Base-by-base conservation (phyloP, 2,888 invertebrate species). In the Tinea semifulvella region DNA sequence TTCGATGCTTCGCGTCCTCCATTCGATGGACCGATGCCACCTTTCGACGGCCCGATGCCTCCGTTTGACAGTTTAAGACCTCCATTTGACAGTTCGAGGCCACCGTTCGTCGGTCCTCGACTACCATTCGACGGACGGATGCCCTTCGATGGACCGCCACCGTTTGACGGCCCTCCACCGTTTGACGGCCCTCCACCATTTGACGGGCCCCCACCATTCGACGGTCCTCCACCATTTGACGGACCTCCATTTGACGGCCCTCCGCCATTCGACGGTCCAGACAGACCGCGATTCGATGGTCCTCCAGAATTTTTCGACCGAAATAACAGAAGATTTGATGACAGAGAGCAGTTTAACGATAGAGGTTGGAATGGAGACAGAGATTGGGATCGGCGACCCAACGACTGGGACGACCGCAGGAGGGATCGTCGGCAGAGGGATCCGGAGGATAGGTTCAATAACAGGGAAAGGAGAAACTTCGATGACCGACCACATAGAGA, bases 251-350 rank as follows among this genome's bases (percentile, higher is more conserved):
- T 53, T 36, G 53, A 56, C 20, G 49, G 50, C 14, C 52, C 56
- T 38, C 25, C 65, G 52, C 48, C 56, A 52, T 40, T 56, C 48
- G 63, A 61, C 35, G 63, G 63, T 28, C 58, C 52, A 3, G 47
- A 53, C 49, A 4, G 55, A 43, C 47, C 44, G 1, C 50, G 47
- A 31, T 64, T 62, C 42, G 64, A 64, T 40, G 72, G 68, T 0
- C 74, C 73, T 1, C 69, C 74, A 0, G 76, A 76, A 27, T 74
- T 65, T 61, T 79, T 71, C 52, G 77, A 80, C 16, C 60, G 80
- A 20, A 42, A 42, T 8, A 46, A 69, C 46, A 60, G 75, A 42
- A 61, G 76, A 25, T 79, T 72, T 50, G 80, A 77, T 1, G 77
- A 79, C 0, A 57, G 75, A 28, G 76, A 74, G 10, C 63, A 63